These are phyloP conservation scores for Synchiropus splendidus DNA, from an alignment of 2,113 vertebrate genomes.

Conservation along the genomic window DNA sequence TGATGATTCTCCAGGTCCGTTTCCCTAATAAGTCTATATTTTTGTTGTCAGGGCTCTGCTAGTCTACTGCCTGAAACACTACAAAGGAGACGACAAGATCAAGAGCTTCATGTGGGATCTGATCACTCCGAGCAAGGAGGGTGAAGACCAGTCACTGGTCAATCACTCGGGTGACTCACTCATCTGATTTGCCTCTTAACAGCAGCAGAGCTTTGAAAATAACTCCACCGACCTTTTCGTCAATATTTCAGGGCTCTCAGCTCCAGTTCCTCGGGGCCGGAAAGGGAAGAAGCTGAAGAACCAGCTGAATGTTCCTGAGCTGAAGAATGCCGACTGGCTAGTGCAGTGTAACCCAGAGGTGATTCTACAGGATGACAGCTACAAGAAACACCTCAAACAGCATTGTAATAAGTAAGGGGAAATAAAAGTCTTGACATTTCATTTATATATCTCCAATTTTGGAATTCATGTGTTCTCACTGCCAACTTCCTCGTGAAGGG, in stretches of 20 bases:
- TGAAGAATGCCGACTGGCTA: constrained; percentile 91
- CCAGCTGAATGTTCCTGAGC: constrained; percentile 79
- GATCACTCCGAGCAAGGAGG: constrained; percentile 89
- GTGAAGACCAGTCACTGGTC: constrained; percentile 87
- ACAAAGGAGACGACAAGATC: constrained; percentile 97
- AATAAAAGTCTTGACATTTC: no score
- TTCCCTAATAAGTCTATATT: neutral
- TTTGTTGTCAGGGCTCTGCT: constrained; percentile 43
- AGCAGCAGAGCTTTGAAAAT: neutral
- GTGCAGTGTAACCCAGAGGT: constrained; percentile 90
- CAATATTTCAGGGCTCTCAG: constrained; percentile 77
- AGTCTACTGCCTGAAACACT: constrained; percentile 73
- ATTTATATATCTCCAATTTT: no score
- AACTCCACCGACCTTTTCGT: neutral
- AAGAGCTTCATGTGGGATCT: constrained; percentile 99
- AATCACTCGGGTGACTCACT: constrained; percentile 85
- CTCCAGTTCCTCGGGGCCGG: constrained; percentile 86
- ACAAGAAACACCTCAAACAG: constrained; percentile 97
- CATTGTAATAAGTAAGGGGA: constrained; percentile 99
- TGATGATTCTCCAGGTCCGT: no score
- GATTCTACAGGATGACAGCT: constrained; percentile 91
- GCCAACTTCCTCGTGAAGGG: constrained; percentile 59
- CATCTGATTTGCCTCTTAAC: neutral
- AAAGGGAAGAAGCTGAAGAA: constrained; percentile 94
- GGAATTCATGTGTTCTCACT: constrained; percentile 17